Evolutionary conservation across 2,113 vertebrate genomes (phyloP), one percentile per base, ranked within the genome.

Genomic region (Arenaria interpres): DNA sequence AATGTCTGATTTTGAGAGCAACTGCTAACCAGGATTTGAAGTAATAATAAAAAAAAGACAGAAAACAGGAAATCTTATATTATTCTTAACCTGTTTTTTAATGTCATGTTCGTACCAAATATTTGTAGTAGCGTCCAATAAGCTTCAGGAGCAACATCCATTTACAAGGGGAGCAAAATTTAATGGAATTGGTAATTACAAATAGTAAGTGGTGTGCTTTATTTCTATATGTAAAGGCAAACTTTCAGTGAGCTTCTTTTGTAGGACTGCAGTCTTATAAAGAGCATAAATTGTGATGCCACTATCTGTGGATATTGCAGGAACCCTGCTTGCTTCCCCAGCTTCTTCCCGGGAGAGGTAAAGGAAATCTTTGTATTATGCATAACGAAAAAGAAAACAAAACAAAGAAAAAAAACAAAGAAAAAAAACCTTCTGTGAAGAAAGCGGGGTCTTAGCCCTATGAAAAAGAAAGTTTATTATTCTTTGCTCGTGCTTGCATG

Each of bases 321-420:
- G 84, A 85, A 73, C 85, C 88, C 56, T 82, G 82, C 71, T 96
- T 87, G 53, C 69, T 86, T 96, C 88, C 59, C 88, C 46, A 88
- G 28, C 83, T 64, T 72, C 67, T 76, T 91, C 50, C 45, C 71
- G 23, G 78, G 50, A 85, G 82, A 73, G 74, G 48, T 8, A 77
- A 14, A 89, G 75, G 33, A 66, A 94, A 39, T 71, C 9, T 85
- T 66, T 75, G 28, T 87, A 14, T 90, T 96, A 79, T 51, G 28
- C 89, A 39, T 84, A 68, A 86, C 41, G 51, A 53, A 83, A 56
- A 68, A 74, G 72, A 62, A 64, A 4, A 18, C 45, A 48, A 68
- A 63, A 57, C 18, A n/a, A n/a, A n/a, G n/a, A n/a, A n/a, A n/a
- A n/a, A n/a, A n/a, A n/a, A n/a, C n/a, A n/a, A 41, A 10, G 10